Base-by-base conservation (phyloP, 2,797 vertebrate species). In the Erpetoichthys calabaricus region DNA sequence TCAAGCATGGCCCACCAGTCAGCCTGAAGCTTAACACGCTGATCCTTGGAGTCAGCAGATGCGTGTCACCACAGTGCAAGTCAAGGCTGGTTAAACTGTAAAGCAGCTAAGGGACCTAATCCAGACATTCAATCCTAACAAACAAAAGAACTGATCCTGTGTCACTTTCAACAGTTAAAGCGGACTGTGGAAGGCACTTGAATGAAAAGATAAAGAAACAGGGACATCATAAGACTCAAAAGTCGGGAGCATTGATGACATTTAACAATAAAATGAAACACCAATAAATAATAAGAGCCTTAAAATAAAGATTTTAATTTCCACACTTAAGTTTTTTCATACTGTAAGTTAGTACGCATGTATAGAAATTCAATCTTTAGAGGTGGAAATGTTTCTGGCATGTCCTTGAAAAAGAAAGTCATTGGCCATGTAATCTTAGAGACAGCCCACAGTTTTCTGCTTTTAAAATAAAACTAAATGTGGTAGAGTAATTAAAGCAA, bases 1-100 rank as follows among this genome's bases (percentile, higher is more conserved):
- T 91, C 88, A 87, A 92, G 91, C 90, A 85, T 88, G 87, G 86
- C 89, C 88, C 88, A 85, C 84, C 89, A 87, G 86, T 85, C 88
- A 87, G 88, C 87, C 90, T 80, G 65, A 76, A 89, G 90, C 79
- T 77, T 71, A 69, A 81, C 75, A 85, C 84, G 74, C 80, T 71
- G 81, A 88, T 80, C 83, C 76, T 72, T 79, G 79, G 77, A 85
- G 80, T 82, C 88, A 88, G 89, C 83, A 91, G 86, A 91, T 89
- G 87, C 86, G 86, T 94, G 92, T 94, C 91, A 89, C 92, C 81
- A 72, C 74, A 71, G 72, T 79, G 75, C 92, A 91, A 91, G 93
- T 91, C 68, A 78, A 82, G 91, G 89, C 91, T 88, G 84, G 91
- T 90, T 88, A 75, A 76, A 82, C 65, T 78, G 79, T 80, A 81